A percentile compares a stretch with the other conserved stretches of the same genome.
Conservation (phyloP, 2,797 vertebrate genomes). For the Ceryle rudis region DNA sequence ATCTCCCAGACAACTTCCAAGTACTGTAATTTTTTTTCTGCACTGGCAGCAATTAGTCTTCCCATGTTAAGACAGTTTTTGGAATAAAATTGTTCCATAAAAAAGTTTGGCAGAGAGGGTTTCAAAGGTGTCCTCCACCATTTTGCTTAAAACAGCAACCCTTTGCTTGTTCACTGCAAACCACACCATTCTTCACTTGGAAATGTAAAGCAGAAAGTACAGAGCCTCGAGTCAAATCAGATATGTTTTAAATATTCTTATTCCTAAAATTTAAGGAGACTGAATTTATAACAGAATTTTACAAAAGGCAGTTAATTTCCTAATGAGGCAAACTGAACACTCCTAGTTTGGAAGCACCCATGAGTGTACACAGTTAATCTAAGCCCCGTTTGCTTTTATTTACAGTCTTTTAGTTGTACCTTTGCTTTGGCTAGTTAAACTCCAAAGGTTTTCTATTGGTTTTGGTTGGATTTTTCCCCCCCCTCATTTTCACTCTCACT, state of each 20-base stretch:
- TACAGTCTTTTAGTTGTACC: constrained; percentile 1
- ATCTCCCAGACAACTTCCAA: neutral
- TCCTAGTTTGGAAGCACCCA: neutral
- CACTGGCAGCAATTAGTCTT: neutral
- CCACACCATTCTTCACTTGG: neutral
- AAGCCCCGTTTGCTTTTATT: constrained; percentile 22
- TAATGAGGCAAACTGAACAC: neutral
- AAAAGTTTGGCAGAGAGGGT: neutral
- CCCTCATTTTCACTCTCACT: constrained; percentile 15
- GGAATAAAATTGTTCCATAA: neutral
- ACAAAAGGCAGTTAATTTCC: neutral
- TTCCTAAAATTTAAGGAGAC: neutral
- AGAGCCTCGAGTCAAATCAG: neutral
- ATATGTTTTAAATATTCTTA: neutral
- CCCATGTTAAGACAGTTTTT: neutral
- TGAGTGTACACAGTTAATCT: neutral
- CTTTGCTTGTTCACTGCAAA: neutral
- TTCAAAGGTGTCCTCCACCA: neutral
- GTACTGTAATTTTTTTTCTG: neutral
- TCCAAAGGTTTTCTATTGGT: neutral
- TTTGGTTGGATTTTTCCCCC: accelerated
- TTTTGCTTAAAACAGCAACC: neutral
- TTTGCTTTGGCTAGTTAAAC: constrained; percentile 34
- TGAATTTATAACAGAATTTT: neutral
- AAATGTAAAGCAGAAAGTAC: neutral